Percentiles rank a stretch among this genome's conserved stretches.
These are phyloP conservation scores for Pipistrellus kuhlii DNA, from an alignment of 2,797 vertebrate genomes.

Conservation along the genomic window DNA sequence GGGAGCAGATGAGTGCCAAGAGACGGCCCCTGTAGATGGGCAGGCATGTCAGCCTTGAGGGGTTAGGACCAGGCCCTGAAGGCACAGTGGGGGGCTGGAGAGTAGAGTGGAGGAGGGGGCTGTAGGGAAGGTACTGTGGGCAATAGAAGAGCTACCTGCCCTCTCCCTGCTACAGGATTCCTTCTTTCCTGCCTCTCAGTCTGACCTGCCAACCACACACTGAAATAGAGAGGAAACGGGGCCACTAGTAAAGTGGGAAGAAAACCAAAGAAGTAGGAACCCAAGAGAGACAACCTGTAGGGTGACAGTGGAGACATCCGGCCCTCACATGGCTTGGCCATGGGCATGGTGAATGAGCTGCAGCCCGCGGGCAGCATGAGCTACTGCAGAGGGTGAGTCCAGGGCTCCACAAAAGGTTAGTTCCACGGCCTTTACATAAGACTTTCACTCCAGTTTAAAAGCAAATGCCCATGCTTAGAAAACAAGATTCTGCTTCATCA, in stretches of 20 bases:
- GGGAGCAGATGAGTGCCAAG: neutral
- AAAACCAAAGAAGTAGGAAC: neutral
- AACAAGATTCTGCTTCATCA: neutral
- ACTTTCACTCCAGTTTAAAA: neutral
- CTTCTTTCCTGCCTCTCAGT: neutral
- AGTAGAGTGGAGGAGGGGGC: accelerated
- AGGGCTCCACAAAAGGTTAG: neutral
- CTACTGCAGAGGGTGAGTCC: neutral
- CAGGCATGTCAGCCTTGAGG: accelerated
- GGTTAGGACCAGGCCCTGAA: neutral
- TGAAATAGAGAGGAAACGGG: neutral
- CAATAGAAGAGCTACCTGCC: neutral
- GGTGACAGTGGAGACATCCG: neutral
- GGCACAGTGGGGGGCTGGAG: too few relatives aligned
- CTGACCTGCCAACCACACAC: neutral
- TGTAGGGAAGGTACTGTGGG: neutral
- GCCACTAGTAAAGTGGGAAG: neutral
- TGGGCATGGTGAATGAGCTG: neutral
- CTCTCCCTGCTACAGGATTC: accelerated
- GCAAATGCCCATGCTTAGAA: neutral
- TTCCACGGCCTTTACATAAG: neutral
- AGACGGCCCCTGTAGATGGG: neutral
- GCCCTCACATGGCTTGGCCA: neutral
- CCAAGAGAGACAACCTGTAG: neutral
- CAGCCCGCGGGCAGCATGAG: neutral